Evolutionary conservation across 2,797 vertebrate genomes (phyloP).

Genomic region (Catostomus latipinnis): DNA sequence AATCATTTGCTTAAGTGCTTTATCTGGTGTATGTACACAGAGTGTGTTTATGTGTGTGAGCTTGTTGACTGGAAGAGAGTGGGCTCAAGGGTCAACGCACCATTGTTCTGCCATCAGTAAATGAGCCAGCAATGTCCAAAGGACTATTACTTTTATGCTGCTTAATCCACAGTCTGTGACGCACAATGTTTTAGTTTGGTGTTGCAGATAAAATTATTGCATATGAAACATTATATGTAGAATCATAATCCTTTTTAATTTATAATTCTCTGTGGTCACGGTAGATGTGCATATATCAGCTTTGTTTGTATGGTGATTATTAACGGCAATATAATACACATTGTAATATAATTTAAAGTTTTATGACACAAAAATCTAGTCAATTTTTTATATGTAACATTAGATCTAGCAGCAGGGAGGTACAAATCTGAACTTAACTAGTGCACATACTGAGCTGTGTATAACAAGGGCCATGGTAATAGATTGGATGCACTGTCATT

Average conservation of each 20-base stretch:
- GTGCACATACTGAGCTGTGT: neutral
- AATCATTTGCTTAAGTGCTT: constrained; percentile 44
- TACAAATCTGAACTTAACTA: neutral
- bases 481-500: too few species aligned
- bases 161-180: constrained; percentile 10
- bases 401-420: neutral
- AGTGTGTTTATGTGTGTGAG: constrained; percentile 18
- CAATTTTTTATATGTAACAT: constrained; percentile 12
- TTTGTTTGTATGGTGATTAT: too few species aligned
- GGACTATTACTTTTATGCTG: constrained; percentile 30
- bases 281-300: neutral
- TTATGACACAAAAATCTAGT: constrained; percentile 8
- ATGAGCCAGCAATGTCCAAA: constrained; percentile 35
- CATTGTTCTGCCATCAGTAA: constrained; percentile 30
- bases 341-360: neutral
- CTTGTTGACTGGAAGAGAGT: constrained; percentile 30
- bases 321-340: neutral
- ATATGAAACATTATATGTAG: neutral
- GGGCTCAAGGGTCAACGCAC: constrained; percentile 22
- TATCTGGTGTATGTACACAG: constrained; percentile 28
- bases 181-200: constrained; percentile 13
- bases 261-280: neutral
- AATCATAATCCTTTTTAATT: neutral
- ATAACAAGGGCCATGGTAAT: neutral
- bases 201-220: constrained; percentile 15